These are phyloP conservation scores for Lindbergichthys nudifrons DNA, from an alignment of 2,797 vertebrate species.

Conservation along the genomic window DNA sequence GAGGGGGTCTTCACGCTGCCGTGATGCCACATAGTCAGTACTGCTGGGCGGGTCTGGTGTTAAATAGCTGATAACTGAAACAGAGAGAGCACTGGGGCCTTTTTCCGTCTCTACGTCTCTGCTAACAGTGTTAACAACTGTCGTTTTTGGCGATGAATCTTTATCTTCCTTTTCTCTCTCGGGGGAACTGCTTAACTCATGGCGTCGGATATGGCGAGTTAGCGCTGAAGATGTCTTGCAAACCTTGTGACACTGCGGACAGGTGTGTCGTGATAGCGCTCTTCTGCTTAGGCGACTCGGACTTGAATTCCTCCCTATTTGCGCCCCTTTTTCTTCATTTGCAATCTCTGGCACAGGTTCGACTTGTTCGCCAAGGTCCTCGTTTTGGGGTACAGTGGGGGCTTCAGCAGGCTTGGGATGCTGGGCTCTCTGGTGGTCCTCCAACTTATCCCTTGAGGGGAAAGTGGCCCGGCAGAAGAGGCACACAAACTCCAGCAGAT, in stretches of 20 bases:
- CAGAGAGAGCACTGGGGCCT: slow-evolving; percentile 74
- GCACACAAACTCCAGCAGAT: slow-evolving; percentile 87
- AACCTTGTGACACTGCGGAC: slow-evolving; percentile 90
- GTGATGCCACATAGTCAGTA: slow-evolving; percentile 48
- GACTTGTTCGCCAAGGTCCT: slow-evolving; percentile 48
- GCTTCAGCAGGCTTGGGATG: slow-evolving; percentile 81
- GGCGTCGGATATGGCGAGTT: slow-evolving; percentile 89
- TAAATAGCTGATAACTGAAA: slow-evolving; percentile 85
- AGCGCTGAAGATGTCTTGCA: slow-evolving; percentile 93
- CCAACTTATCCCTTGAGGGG: slow-evolving; percentile 84
- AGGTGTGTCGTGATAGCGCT: slow-evolving; percentile 87
- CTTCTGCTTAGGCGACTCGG: slow-evolving; percentile 84
- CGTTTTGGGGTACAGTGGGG: slow-evolving; percentile 62
- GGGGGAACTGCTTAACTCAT: slow-evolving; percentile 84
- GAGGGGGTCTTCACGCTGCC: slow-evolving; percentile 49
- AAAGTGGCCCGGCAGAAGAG: slow-evolving; percentile 84
- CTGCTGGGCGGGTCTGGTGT: slow-evolving; percentile 64
- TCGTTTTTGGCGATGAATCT: slow-evolving; percentile 61
- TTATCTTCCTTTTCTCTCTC: slow-evolving; percentile 79
- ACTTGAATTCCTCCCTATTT: slow-evolving; percentile 60
- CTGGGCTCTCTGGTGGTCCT: slow-evolving; percentile 86
- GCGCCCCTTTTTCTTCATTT: slow-evolving; percentile 75
- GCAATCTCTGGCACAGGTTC: slow-evolving; percentile 61
- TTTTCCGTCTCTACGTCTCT: slow-evolving; percentile 66
- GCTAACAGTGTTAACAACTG: slow-evolving; percentile 50